Percentiles rank a stretch among this genome's conserved stretches.
Conservation (phyloP, 1,140 invertebrate species). For the Riptortus pedestris region DNA sequence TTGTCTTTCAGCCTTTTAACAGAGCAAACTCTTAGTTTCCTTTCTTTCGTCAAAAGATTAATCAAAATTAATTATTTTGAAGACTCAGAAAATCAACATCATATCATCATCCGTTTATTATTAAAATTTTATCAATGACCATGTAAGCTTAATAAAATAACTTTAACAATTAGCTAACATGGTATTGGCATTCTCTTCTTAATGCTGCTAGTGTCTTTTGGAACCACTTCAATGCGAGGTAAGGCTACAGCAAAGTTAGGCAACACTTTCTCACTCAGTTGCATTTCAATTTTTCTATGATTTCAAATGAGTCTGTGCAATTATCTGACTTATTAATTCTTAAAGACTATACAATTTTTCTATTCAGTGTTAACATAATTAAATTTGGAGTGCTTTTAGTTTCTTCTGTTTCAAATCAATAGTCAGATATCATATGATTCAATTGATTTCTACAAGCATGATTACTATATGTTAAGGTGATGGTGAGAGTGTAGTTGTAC, state of each 20-base stretch:
- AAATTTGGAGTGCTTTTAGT: too few species aligned
- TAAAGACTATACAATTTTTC: background rate
- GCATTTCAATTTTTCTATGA: slow-evolving; percentile 23
- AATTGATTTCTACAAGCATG: slow-evolving; percentile 14
- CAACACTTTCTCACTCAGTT: slow-evolving; percentile 12
- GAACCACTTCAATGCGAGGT: slow-evolving; percentile 96
- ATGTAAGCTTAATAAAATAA: slow-evolving; percentile 14
- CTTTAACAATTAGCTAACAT: slow-evolving; percentile 22
- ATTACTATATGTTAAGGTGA: slow-evolving; percentile 9
- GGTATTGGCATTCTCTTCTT: slow-evolving; percentile 36
- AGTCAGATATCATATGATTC: background rate
- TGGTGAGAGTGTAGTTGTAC: background rate
- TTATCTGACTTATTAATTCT: slow-evolving; percentile 23
- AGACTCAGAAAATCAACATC: too few species aligned
- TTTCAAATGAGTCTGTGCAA: slow-evolving; percentile 20
- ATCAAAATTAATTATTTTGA: too few species aligned
- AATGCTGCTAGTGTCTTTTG: slow-evolving; percentile 76
- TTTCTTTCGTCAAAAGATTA: too few species aligned
- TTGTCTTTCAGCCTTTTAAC: too few species aligned
- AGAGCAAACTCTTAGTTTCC: too few species aligned
- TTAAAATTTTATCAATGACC: slow-evolving; percentile 10
- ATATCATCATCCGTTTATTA: too few species aligned
- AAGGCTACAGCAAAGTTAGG: slow-evolving; percentile 45
- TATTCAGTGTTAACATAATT: too few species aligned
- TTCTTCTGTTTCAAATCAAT: too few species aligned